Evolutionary conservation across 2,888 invertebrate species (phyloP), one percentile per base, ranked within the genome.

Genomic region (Cryptops parisi): DNA sequence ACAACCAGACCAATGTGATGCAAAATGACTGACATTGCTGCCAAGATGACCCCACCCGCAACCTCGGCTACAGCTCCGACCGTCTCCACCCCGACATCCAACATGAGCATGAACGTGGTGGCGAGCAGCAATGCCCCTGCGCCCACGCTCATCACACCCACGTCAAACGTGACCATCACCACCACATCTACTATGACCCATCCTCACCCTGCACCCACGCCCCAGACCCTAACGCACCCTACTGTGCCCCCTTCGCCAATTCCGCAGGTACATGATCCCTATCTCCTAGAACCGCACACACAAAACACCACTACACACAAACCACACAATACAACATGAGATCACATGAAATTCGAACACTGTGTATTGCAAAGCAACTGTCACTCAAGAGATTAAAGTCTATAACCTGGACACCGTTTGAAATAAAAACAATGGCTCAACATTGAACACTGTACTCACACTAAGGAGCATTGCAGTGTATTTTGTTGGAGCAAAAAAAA

Each of bases 231-330:
- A 44, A 22, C 49, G 4, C 55, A 56, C 43, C 54, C 53, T 6
- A 51, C 44, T 19, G 53, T 55, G 17, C 49, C 54, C 2, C 54
- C 50, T 9, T 56, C 55, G 15, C 55, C 54, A 5, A 56, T 56
- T 22, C 55, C 54, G 27, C 55, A 56, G 49, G 55, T 55, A 24
- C 33, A 33, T 33, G 33, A 15, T n/a, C n/a, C n/a, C n/a, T n/a
- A n/a, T n/a, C n/a, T n/a, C n/a, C n/a, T n/a, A n/a, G n/a, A n/a
- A n/a, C n/a, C n/a, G n/a, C n/a, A n/a, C n/a, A n/a, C n/a, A n/a
- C n/a, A n/a, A n/a, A n/a, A n/a, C n/a, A n/a, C n/a, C n/a, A n/a
- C n/a, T n/a, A n/a, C n/a, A n/a, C n/a, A n/a, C n/a, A n/a, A n/a
- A n/a, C n/a, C n/a, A n/a, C n/a, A n/a, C n/a, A n/a, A n/a, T n/a